Evolutionary conservation across 1,140 invertebrate species (phyloP).

Genomic region (Thereuonema tuberculata): DNA sequence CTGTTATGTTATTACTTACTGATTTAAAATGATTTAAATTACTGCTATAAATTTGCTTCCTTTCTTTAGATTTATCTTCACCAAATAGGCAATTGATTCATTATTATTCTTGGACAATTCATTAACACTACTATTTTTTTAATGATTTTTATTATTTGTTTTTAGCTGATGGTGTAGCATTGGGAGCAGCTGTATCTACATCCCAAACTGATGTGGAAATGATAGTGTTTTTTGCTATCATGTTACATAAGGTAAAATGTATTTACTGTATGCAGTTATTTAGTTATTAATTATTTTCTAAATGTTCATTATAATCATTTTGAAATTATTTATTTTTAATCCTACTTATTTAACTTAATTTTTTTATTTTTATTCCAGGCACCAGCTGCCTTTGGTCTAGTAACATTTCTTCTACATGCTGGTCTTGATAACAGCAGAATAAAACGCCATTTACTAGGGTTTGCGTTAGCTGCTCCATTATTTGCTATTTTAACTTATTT

Average conservation of each 20-base stretch:
- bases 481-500: slow-evolving; percentile 85
- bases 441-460: slow-evolving; percentile 77
- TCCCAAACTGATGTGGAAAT: slow-evolving; percentile 90
- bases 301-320: background rate
- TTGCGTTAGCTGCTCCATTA: slow-evolving; percentile 83
- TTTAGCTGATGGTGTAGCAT: slow-evolving; percentile 87
- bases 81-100: too few relatives aligned
- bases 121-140: too few relatives aligned
- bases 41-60: too few relatives aligned
- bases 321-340: background rate
- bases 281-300: background rate
- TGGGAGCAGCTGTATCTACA: slow-evolving; percentile 90
- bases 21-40: too few relatives aligned
- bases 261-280: background rate
- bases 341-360: background rate
- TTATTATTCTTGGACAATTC: too few relatives aligned
- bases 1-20: too few relatives aligned
- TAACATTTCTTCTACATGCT: slow-evolving; percentile 91
- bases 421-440: slow-evolving; percentile 80
- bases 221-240: slow-evolving; percentile 96
- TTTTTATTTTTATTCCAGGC: slow-evolving; percentile 42
- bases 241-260: slow-evolving; percentile 79
- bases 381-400: slow-evolving; percentile 93
- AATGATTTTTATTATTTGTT: too few relatives aligned
- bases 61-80: too few relatives aligned